Percentiles rank a stretch among this genome's conserved stretches.
Conservation (phyloP, 2,888 invertebrate species). For the Agrotis ipsilon region DNA sequence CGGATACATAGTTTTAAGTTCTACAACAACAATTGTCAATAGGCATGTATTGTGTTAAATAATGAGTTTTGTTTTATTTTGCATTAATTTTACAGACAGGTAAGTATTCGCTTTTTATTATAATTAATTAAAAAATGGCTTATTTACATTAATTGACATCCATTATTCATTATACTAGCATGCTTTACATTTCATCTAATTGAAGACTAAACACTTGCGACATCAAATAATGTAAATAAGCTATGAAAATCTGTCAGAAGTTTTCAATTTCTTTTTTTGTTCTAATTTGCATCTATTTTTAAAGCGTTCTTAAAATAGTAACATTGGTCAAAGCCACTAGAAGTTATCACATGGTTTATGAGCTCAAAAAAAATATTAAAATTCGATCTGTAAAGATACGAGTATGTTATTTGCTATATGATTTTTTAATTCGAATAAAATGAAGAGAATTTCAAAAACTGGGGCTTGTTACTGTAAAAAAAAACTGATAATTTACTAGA, state of each 20-base stretch:
- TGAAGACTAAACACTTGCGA: not conserved
- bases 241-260: not conserved
- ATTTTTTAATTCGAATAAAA: too few species aligned
- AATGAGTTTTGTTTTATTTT: conserved; percentile 24
- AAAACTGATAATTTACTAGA: too few species aligned
- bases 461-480: too few species aligned
- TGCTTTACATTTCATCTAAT: conserved; percentile 3
- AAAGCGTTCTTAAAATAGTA: too few species aligned
- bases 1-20: conserved; percentile 8
- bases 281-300: not conserved
- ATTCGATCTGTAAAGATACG: too few species aligned
- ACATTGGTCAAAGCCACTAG: too few species aligned
- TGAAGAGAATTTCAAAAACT: too few species aligned
- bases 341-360: too few species aligned
- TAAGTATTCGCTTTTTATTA: conserved; percentile 49
- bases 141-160: conserved; percentile 21
- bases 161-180: conserved; percentile 5
- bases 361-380: too few species aligned
- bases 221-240: conserved; percentile 14
- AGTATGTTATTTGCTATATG: too few species aligned
- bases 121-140: conserved; percentile 20
- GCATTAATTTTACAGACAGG: conserved; percentile 45
- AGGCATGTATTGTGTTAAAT: conserved; percentile 53
- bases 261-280: not conserved
- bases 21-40: conserved; percentile 5